Evolutionary conservation across 2,113 vertebrate species (phyloP), one percentile per base, ranked within the genome.

Genomic region (Eretmochelys imbricata): DNA sequence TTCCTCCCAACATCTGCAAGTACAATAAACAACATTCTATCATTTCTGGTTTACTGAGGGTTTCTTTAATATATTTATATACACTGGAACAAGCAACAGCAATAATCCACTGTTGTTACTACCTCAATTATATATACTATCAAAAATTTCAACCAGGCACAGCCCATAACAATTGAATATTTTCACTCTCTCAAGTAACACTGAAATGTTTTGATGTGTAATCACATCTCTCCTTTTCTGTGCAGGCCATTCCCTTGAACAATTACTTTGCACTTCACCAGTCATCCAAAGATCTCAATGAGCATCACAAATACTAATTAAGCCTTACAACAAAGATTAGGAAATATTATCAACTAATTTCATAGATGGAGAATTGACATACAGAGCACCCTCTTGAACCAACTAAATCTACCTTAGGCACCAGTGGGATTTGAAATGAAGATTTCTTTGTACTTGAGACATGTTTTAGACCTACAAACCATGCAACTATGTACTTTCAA

Each of bases 1-100:
- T 99, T 95, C 99, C 99, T 96, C 99, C 99, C 96, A 99, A 98
- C 51, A 99, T 99, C 99, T 99, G 96, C 54, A 96, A 91, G 89
- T 35, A 94, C 75, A 98, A 55, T 10, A 83, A 20, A 75, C 5
- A 93, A 48, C 19, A 46, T 75, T 29, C 29, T 1, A 0, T 89
- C 65, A 97, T 0, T 88, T 10, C 46, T 82, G 13, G 2, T 2
- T 55, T 80, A 93, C 14, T 69, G 46, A 16, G 12, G 81, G 78
- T 24, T 2, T 1, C 85, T 88, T 88, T 81, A 27, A 16, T 84
- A 4, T 31, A 1, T 53, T 55, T 31, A 65, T 0, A 82, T 29
- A 31, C 38, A 79, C 0, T 48, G n/a, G 3, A 2, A 88, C 38
- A 88, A 89, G 27, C 6, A 89, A 57, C 31, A 85, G 13, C 10